Base-by-base conservation (phyloP, 2,797 vertebrate species). In the Typhlichthys subterraneus region DNA sequence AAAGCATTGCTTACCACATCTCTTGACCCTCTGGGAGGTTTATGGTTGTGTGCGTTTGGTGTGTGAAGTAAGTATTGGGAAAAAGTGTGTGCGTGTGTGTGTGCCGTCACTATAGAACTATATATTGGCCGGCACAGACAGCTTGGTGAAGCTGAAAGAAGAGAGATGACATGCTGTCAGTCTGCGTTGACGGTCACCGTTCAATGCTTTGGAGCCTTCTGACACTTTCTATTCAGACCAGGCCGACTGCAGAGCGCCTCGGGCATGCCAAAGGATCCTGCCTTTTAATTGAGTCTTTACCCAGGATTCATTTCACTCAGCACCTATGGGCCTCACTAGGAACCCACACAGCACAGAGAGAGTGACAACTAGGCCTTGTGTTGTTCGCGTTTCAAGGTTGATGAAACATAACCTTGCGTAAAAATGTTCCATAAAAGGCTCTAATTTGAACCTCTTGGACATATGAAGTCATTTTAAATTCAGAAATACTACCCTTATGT, bases 261-360 rank as follows among this genome's bases (percentile, higher is more conserved):
- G 12, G 63, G 87, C 89, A 68, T 73, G 82, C 81, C 64, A 12
- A 85, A 61, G 69, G 75, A 82, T 81, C 70, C 59, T 65, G 74
- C 69, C 72, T 86, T 85, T 88, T 90, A 88, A 90, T 87, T 88
- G 85, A 87, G 85, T 78, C 73, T 85, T 88, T 89, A 85, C 85
- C 84, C 83, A 66, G 73, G 85, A 89, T 89, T 83, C 82, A 86
- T 87, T 88, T 86, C 85, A 84, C 69, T 71, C 64, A 17, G 64
- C 80, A 87, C 84, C 81, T 69, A 48, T 50, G 8, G 72, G 78
- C 75, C 63, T 77, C 65, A 65, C 77, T 80, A 57, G 60, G 69
- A 85, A 70, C 76, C 64, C 73, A 83, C 79, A 77, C 74, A 86
- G 76, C 63, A 62, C 61, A 13, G 49, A 71, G 79, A 73, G 79